Evolutionary conservation across 2,888 invertebrate genomes (phyloP), one percentile per base, ranked within the genome.

Genomic region (Diarsia brunnea): DNA sequence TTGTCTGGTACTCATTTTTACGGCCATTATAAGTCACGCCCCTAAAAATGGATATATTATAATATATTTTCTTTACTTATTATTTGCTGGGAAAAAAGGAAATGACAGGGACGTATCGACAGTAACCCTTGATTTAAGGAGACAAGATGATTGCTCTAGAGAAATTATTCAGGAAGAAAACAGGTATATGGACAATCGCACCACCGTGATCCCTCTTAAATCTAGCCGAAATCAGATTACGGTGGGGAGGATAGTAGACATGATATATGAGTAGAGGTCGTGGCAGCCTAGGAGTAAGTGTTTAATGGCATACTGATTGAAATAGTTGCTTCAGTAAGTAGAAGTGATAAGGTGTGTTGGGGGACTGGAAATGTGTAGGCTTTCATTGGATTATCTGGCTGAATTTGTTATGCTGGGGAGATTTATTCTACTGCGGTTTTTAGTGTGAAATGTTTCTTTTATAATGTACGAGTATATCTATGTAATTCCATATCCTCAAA

Each of bases 151-250:
- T 4, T 31, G 4, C 31, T 31, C 31, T 31, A 31, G 31, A n/a
- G 31, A 31, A 2, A 31, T 31, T 31, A 31, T 31, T 31, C 31
- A 31, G 31, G 31, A n/a, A n/a, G n/a, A n/a, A n/a, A n/a, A n/a
- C n/a, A n/a, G n/a, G n/a, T n/a, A n/a, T n/a, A n/a, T n/a, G 38
- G 38, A 31, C 4, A 38, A 38, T 38, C 38, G 38, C 4, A 38
- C 4, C 5, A 38, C 38, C 38, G 38, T 38, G 38, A 8, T 0
- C 38, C 38, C 38, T 38, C 38, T 38, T 38, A 83, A 84, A 79
- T 86, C 81, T 81, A 74, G 73, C 73, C 27, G 53, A 75, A 87
- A 86, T 84, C 66, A 68, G 72, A 86, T 86, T 86, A 87, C 53
- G 49, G 65, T 70, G 71, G 71, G 75, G 58, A 53, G 63, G 65